Evolutionary conservation across 2,888 invertebrate genomes (phyloP).

Genomic region (Synanthedon vespiformis): DNA sequence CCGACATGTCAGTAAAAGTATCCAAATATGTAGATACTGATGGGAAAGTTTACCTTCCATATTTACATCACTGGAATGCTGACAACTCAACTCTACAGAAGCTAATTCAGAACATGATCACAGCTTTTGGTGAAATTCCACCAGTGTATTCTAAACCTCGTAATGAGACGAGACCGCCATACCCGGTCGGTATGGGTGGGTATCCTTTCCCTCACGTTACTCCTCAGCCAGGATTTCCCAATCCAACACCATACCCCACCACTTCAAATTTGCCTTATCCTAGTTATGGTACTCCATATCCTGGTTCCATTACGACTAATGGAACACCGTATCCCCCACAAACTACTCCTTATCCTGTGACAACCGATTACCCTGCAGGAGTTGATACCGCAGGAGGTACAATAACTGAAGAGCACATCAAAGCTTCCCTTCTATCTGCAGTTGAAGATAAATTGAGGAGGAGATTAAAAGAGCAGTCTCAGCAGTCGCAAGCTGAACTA

Average conservation of each 20-base stretch:
- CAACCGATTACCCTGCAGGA: constrained; percentile 29
- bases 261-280: constrained; percentile 64
- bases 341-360: constrained; percentile 37
- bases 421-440: constrained; percentile 92
- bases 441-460: constrained; percentile 93
- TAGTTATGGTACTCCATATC: constrained; percentile 53
- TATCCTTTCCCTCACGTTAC: constrained; percentile 47
- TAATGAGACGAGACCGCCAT: constrained; percentile 70
- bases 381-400: constrained; percentile 75
- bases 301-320: constrained; percentile 40
- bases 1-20: constrained; percentile 94
- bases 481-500: constrained; percentile 91
- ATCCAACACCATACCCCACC: constrained; percentile 53
- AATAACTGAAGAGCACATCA: constrained; percentile 95
- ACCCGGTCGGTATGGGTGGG: constrained; percentile 60
- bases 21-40: constrained; percentile 94
- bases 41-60: constrained; percentile 96
- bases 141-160: constrained; percentile 89
- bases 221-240: constrained; percentile 39
- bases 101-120: constrained; percentile 90
- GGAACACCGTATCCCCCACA: constrained; percentile 28
- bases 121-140: constrained; percentile 94
- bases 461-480: constrained; percentile 88
- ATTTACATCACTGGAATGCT: constrained; percentile 92
- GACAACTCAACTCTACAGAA: constrained; percentile 87